These are phyloP conservation scores for Drosophila niveifrons DNA, from an alignment of 2,888 invertebrate species.

Conservation along the genomic window DNA sequence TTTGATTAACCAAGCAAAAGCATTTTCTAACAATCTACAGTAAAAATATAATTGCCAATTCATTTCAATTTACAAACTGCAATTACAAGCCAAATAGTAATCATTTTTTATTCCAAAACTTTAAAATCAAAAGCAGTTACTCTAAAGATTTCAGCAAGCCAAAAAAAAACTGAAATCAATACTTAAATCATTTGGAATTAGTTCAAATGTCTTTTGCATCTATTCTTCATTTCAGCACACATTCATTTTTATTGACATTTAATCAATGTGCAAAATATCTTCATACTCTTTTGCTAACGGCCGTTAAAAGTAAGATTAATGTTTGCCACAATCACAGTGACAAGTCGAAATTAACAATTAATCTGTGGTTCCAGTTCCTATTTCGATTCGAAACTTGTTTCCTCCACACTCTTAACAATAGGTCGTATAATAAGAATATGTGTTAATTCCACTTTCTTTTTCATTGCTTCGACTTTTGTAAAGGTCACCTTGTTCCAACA, in stretches of 20 bases:
- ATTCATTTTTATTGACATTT: slow-evolving; percentile 28
- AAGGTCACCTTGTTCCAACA: slow-evolving; percentile 18
- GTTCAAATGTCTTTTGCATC: background rate
- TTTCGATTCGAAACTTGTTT: slow-evolving; percentile 26
- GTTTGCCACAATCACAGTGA: slow-evolving; percentile 41
- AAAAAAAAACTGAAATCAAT: background rate
- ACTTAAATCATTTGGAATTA: background rate
- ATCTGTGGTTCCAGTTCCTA: slow-evolving; percentile 16
- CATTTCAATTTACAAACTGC: background rate
- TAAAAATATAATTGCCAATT: background rate
- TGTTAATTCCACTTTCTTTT: slow-evolving; percentile 38
- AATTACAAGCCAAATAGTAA: background rate
- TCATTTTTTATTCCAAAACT: background rate
- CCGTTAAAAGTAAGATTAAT: slow-evolving; percentile 25
- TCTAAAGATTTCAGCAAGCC: background rate
- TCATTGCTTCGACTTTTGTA: slow-evolving; percentile 16
- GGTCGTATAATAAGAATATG: background rate
- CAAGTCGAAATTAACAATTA: slow-evolving; percentile 26
- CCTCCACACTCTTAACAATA: slow-evolving; percentile 12
- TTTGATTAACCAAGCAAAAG: background rate
- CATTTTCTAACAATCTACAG: background rate
- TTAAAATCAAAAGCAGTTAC: background rate
- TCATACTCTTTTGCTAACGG: background rate
- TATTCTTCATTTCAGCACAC: background rate
- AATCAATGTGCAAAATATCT: slow-evolving; percentile 23